A percentile compares a stretch with the other conserved stretches of the same genome.
Conservation (phyloP, 2,113 vertebrate species). For the Alethe castanea region DNA sequence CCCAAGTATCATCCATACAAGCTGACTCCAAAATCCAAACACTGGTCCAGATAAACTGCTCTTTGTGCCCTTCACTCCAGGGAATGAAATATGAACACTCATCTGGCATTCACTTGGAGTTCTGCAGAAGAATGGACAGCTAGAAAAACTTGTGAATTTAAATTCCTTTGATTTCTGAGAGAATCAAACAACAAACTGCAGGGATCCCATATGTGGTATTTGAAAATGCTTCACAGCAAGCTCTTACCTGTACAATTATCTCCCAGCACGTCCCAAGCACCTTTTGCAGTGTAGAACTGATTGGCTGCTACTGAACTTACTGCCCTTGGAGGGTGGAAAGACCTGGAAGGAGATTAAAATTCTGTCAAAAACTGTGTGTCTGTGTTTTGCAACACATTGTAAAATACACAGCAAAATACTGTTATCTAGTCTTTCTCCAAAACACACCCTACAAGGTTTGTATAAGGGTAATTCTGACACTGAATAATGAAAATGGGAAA, state of each 20-base stretch:
- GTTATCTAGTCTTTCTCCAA: not conserved
- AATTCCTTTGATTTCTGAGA: not conserved
- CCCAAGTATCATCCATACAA: not conserved
- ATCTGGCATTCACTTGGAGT: not conserved
- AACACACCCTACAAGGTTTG: not conserved
- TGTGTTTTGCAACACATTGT: rapidly evolving
- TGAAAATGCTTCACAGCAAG: not conserved
- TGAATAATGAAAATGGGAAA: not conserved
- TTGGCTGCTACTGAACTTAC: rapidly evolving
- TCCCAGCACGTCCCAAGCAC: not conserved
- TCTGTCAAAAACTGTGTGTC: not conserved
- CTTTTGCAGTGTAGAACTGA: not conserved
- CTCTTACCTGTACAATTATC: too few relatives aligned
- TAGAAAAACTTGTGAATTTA: not conserved
- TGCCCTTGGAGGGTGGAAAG: not conserved
- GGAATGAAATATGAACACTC: not conserved
- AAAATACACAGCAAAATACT: not conserved
- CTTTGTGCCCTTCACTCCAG: not conserved
- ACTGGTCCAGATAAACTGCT: not conserved
- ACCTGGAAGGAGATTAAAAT: not conserved
- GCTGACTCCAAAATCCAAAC: not conserved
- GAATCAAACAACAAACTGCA: not conserved
- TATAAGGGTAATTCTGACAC: not conserved
- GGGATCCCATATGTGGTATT: not conserved
- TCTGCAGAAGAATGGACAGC: not conserved